Conservation (phyloP, 92 coral and sea anemone species). For the Muricea muricata region DNA sequence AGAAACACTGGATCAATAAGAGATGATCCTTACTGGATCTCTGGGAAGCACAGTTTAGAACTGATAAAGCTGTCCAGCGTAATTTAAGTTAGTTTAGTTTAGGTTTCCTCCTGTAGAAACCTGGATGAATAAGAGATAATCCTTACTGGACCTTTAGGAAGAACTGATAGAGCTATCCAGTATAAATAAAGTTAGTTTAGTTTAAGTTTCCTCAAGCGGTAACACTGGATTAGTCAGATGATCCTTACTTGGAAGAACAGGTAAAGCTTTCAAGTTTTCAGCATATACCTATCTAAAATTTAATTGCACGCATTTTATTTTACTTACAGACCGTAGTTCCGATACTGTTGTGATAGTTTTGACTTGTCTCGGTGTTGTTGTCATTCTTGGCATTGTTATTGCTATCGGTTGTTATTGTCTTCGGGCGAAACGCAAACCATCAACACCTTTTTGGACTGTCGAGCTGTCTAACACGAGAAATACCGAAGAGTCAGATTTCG, state of each 20-base stretch:
- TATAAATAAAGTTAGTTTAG: too few relatives aligned
- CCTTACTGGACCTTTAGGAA: not conserved
- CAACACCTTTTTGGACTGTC: constrained; percentile 32
- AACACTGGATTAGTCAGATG: too few relatives aligned
- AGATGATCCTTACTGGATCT: too few relatives aligned
- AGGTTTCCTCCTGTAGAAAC: too few relatives aligned
- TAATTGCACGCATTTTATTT: too few relatives aligned
- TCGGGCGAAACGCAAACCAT: constrained; percentile 13
- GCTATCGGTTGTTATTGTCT: constrained; percentile 30
- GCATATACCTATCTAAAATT: not conserved
- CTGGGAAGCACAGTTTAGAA: too few relatives aligned
- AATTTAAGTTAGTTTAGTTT: too few relatives aligned
- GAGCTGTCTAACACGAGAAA: constrained; percentile 23
- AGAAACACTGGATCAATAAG: too few relatives aligned
- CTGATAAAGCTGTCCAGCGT: too few relatives aligned
- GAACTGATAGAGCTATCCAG: not conserved
- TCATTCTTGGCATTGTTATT: not conserved
- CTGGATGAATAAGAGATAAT: not conserved
- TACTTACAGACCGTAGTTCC: not conserved
- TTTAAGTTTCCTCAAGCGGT: too few relatives aligned
- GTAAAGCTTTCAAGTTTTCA: not conserved
- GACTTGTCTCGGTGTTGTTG: constrained; percentile 23
- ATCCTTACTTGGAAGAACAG: too few relatives aligned
- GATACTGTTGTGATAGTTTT: constrained; percentile 17
- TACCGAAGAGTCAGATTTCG: constrained; percentile 10